Percentiles rank a stretch among this genome's conserved stretches.
phyloP scores from a whole-genome alignment of 2,888 invertebrate species.

The Priocnemis perturbator region DNA sequence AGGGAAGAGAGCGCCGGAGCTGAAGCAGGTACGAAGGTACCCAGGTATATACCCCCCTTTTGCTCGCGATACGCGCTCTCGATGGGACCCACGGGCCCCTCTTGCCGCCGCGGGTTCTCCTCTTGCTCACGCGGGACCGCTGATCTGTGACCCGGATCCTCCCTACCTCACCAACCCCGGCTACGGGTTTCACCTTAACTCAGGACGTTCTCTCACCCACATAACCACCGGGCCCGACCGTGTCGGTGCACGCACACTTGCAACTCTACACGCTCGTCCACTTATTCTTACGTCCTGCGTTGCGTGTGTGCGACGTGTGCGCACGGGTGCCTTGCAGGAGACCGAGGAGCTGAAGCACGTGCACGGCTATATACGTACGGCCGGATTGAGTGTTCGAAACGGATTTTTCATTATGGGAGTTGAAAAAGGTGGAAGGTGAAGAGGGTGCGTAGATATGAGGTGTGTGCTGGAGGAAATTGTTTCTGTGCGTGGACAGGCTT shows the following conservation, averaged over 20 bases:
- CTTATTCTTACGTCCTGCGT: not conserved
- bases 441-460: no score
- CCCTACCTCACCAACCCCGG: conserved; percentile 69
- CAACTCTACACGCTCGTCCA: conserved; percentile 5
- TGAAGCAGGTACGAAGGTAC: not conserved
- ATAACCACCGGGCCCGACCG: conserved; percentile 8
- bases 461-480: no score
- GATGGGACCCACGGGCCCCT: conserved; percentile 64
- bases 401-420: not conserved
- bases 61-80: conserved; percentile 73
- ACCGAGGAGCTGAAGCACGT: not conserved
- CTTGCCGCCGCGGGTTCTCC: conserved; percentile 8
- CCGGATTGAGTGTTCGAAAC: not conserved
- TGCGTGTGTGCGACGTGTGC: not conserved
- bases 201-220: conserved; percentile 52
- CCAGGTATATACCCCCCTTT: conserved; percentile 58
- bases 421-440: no score
- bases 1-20: no score
- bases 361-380: not conserved
- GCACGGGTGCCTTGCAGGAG: not conserved
- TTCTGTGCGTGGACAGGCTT: no score
- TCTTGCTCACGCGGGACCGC: conserved; percentile 58
- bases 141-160: conserved; percentile 76
- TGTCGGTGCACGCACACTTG: conserved; percentile 9
- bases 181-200: conserved; percentile 63